Conservation (phyloP, 1,140 invertebrate species). For the Trachymyrmex cornetzi region DNA sequence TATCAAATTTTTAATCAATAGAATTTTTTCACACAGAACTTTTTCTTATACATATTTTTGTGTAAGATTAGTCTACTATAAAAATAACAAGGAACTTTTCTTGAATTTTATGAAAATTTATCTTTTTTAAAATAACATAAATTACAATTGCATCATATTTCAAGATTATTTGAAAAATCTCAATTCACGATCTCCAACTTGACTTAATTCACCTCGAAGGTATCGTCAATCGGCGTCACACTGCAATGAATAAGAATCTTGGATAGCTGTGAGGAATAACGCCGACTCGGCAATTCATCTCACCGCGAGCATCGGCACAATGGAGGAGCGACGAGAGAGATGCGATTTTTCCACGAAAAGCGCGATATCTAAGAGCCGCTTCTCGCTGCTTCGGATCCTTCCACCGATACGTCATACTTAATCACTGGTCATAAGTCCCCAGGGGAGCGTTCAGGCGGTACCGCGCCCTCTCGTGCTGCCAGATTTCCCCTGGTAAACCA, state of each 20-base stretch:
- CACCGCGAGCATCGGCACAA: constrained; percentile 48
- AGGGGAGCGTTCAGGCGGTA: constrained; percentile 42
- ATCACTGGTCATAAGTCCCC: constrained; percentile 79
- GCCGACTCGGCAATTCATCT: constrained; percentile 44
- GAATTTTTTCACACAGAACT: too few relatives aligned
- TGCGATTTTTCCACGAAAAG: constrained; percentile 37
- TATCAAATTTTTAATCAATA: too few relatives aligned
- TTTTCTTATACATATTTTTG: too few relatives aligned
- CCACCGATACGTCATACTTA: constrained; percentile 82
- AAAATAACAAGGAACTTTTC: too few relatives aligned
- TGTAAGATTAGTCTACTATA: too few relatives aligned
- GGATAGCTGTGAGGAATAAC: constrained; percentile 33
- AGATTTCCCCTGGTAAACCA: constrained; percentile 80
- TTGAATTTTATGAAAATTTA: background rate
- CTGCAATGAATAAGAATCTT: background rate
- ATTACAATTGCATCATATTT: background rate
- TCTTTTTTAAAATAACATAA: background rate
- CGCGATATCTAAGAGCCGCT: constrained; percentile 40
- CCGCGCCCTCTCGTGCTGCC: constrained; percentile 43
- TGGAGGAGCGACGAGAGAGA: constrained; percentile 25
- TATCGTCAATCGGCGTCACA: constrained; percentile 12
- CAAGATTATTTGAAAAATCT: background rate
- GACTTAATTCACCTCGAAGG: background rate
- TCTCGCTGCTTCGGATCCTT: constrained; percentile 58
- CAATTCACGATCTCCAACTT: background rate